A percentile compares a stretch with the other conserved stretches of the same genome.
Conservation (phyloP, 2,888 invertebrate species). For the Caradrina clavipalpis region DNA sequence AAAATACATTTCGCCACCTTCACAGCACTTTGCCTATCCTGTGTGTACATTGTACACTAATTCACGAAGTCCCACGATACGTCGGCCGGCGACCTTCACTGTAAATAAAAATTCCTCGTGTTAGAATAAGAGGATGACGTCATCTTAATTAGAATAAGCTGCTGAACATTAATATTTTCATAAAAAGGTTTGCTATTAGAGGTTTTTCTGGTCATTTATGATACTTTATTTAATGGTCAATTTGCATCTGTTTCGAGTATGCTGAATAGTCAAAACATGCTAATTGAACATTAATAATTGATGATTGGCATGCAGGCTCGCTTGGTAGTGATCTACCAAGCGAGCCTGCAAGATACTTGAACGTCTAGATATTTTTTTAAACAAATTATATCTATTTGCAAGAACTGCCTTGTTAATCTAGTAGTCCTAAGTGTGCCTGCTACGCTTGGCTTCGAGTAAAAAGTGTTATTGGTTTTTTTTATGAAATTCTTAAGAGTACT, state of each 20-base stretch:
- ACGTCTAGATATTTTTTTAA: neutral
- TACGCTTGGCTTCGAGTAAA: too few species aligned
- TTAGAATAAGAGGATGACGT: slow-evolving; percentile 28
- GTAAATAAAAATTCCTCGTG: slow-evolving; percentile 69
- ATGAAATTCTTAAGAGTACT: too few species aligned
- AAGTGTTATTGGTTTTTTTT: too few species aligned
- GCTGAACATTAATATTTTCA: slow-evolving; percentile 1
- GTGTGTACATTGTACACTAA: slow-evolving; percentile 75
- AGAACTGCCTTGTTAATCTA: too few species aligned
- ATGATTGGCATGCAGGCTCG: too few species aligned
- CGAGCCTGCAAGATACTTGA: neutral
- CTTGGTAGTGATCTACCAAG: neutral
- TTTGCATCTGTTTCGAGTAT: neutral
- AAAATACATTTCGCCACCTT: slow-evolving; percentile 86
- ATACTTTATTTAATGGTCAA: too few species aligned
- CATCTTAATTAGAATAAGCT: neutral
- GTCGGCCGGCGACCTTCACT: slow-evolving; percentile 72
- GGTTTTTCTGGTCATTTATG: neutral
- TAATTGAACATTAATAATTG: too few species aligned
- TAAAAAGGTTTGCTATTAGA: neutral
- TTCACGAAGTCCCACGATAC: slow-evolving; percentile 54
- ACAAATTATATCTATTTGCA: too few species aligned
- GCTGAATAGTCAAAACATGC: too few species aligned
- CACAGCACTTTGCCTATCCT: slow-evolving; percentile 83
- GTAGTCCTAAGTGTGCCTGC: too few species aligned